Percentiles rank a stretch among this genome's conserved stretches.
Evolutionary conservation across 1,140 invertebrate genomes (phyloP).

Genomic region (Hesperophylax magnus): DNA sequence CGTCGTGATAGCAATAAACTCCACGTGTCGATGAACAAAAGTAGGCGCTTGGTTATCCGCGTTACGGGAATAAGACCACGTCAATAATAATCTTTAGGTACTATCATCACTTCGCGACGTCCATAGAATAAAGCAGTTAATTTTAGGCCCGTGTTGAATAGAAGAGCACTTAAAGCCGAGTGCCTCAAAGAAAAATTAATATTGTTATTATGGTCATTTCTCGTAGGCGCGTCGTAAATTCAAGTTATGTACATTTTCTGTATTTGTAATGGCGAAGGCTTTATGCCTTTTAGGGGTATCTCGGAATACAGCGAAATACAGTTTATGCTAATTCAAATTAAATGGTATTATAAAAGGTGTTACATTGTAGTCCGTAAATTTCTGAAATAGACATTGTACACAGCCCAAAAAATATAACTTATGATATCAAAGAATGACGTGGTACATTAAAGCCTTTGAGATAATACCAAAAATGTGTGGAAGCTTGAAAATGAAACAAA

Average conservation of each 20-base stretch:
- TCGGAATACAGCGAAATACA: no score
- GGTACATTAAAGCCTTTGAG: no score
- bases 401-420: no score
- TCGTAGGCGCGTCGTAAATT: constrained; percentile 1
- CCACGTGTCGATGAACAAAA: constrained; percentile 39
- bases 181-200: neutral
- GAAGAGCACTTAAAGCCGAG: constrained; percentile 15
- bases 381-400: no score
- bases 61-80: constrained; percentile 5
- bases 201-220: constrained; percentile 8
- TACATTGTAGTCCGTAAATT: no score
- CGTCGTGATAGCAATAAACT: constrained; percentile 31
- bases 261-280: neutral
- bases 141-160: constrained; percentile 20
- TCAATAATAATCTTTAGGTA: neutral
- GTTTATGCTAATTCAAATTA: no score
- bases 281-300: neutral
- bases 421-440: no score
- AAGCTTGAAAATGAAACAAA: no score
- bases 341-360: no score
- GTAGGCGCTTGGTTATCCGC: constrained; percentile 28
- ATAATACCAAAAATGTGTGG: no score
- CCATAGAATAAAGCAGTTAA: constrained; percentile 29
- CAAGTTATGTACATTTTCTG: neutral
- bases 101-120: constrained; percentile 7